Conservation (phyloP, 1,140 invertebrate species). For the Stegodyphus dumicola region DNA sequence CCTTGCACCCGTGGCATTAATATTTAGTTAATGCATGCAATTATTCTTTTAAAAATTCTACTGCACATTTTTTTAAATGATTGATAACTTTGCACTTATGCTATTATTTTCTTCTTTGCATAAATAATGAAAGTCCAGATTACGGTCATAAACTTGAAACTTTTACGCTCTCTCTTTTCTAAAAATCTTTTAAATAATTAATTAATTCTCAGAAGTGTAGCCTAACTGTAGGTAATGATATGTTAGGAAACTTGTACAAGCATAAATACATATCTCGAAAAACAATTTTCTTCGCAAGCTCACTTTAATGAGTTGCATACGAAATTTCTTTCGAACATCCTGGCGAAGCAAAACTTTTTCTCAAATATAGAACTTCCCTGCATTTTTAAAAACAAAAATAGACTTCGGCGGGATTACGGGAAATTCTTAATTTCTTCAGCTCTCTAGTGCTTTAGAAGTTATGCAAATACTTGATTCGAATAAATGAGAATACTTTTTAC, state of each 20-base stretch:
- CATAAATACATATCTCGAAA: constrained; percentile 59
- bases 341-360: constrained; percentile 38
- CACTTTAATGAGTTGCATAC: constrained; percentile 57
- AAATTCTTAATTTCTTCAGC: constrained; percentile 52
- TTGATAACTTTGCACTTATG: neutral
- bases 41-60: neutral
- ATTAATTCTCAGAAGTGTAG: constrained; percentile 36
- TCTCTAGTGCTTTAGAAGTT: constrained; percentile 4
- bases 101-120: neutral
- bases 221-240: constrained; percentile 41
- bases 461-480: constrained; percentile 56
- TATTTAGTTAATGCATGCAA: too few relatives aligned
- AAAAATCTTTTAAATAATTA: constrained; percentile 33
- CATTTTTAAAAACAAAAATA: constrained; percentile 29
- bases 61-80: neutral
- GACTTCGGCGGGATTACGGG: constrained; percentile 52
- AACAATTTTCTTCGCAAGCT: constrained; percentile 41
- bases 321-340: constrained; percentile 23
- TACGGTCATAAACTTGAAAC: neutral
- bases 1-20: too few relatives aligned
- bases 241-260: constrained; percentile 23
- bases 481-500: constrained; percentile 56
- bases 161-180: neutral
- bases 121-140: neutral
- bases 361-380: constrained; percentile 37